These are phyloP conservation scores for Chaetura pelagica DNA, from an alignment of 2,113 vertebrate species.

Conservation along the genomic window DNA sequence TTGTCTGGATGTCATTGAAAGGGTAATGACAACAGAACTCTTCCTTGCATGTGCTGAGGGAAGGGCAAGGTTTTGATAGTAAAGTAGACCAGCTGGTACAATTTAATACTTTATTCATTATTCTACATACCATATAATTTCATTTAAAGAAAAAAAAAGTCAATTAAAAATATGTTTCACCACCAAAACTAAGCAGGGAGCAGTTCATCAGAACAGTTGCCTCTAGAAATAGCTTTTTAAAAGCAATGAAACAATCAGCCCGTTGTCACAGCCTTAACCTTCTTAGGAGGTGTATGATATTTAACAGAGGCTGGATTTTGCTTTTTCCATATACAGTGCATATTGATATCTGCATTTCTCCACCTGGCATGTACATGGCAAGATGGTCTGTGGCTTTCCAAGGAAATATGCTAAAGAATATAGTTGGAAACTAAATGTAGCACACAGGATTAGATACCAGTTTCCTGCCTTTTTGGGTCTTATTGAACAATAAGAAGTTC, in stretches of 20 bases:
- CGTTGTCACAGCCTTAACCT: not conserved
- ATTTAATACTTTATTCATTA: not conserved
- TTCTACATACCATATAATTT: not conserved
- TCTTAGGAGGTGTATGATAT: not conserved
- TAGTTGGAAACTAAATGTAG: not conserved
- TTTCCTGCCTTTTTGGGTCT: not conserved
- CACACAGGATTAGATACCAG: not conserved
- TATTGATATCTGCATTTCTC: not conserved
- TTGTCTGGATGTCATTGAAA: constrained; percentile 33
- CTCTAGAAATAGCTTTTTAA: constrained; percentile 23
- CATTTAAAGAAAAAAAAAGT: not conserved
- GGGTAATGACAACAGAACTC: not conserved
- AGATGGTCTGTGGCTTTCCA: not conserved
- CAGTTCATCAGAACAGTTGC: not conserved
- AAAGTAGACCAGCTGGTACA: not conserved
- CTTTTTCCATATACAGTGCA: not conserved
- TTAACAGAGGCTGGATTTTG: not conserved
- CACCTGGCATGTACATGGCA: fast-evolving
- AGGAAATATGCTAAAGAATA: not conserved
- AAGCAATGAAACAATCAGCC: not conserved
- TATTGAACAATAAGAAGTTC: not conserved
- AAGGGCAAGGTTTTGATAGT: not conserved
- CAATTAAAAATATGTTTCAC: not conserved
- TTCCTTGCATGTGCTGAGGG: not conserved
- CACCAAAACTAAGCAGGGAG: not conserved